Evolutionary conservation across 2,113 vertebrate genomes (phyloP).

Genomic region (Theropithecus gelada): DNA sequence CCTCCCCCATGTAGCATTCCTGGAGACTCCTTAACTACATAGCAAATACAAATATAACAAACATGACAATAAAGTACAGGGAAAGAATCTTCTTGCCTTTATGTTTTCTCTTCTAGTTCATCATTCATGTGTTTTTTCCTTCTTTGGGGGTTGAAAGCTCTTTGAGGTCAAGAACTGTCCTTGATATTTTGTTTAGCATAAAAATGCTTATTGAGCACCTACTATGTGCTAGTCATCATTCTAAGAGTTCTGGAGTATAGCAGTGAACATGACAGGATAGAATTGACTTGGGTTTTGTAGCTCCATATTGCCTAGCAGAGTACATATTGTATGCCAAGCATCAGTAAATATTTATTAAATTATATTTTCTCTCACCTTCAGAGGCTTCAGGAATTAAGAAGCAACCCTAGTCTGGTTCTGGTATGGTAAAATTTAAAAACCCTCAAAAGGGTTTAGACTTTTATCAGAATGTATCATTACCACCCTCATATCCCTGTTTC

Average conservation of each 20-base stretch:
- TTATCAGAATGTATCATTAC: neutral
- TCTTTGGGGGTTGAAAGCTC: neutral
- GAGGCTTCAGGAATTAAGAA: neutral
- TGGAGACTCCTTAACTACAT: neutral
- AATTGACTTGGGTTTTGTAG: neutral
- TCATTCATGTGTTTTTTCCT: neutral
- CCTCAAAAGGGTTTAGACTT: neutral
- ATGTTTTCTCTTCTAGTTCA: neutral
- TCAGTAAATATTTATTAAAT: conserved; percentile 11
- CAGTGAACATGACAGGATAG: neutral
- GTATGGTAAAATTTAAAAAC: neutral
- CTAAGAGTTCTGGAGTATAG: neutral
- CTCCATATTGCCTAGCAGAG: neutral
- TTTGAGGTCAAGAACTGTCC: neutral
- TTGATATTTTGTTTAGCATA: neutral
- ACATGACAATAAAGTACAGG: neutral
- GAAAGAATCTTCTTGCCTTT: neutral
- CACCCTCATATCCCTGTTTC: neutral
- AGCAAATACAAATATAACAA: neutral
- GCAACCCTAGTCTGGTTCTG: neutral
- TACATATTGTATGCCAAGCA: neutral
- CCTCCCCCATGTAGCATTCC: neutral
- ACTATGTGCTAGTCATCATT: neutral
- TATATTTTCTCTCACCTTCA: neutral
- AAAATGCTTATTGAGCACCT: neutral